phyloP scores from a whole-genome alignment of 2,113 vertebrate species.

The Nipponia nippon region DNA sequence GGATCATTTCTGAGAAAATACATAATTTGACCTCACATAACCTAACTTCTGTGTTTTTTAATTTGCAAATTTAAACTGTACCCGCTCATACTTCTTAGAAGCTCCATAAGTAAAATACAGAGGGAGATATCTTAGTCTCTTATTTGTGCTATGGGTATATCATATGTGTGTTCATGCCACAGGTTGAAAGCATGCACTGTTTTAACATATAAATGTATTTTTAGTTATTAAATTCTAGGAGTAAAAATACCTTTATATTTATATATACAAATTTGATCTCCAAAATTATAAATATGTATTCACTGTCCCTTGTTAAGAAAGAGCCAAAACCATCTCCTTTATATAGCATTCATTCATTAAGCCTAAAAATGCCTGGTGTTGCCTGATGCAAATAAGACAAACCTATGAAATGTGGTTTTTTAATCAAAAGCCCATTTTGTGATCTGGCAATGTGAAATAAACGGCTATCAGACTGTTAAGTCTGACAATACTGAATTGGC shows the following conservation, averaged over 20 bases:
- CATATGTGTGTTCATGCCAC: not conserved
- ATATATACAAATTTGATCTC: not conserved
- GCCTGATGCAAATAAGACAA: not conserved
- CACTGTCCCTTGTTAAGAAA: not conserved
- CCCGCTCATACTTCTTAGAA: not conserved
- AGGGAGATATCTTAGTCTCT: not conserved
- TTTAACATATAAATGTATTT: not conserved
- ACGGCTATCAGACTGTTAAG: not conserved
- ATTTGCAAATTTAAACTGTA: not conserved
- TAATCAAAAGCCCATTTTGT: conserved; percentile 2
- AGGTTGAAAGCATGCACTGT: not conserved
- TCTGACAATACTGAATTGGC: not conserved
- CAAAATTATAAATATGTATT: not conserved
- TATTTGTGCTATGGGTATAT: not conserved
- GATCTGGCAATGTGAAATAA: not conserved
- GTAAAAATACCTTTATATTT: not conserved
- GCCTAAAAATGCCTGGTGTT: not conserved
- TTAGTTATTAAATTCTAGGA: not conserved
- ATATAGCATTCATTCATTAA: not conserved
- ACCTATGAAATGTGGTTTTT: not conserved
- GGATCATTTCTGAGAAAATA: conserved; percentile 1
- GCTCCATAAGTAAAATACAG: not conserved
- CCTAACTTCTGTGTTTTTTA: not conserved
- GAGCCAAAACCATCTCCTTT: not conserved
- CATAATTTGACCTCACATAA: not conserved